Conservation (phyloP, 2,888 invertebrate species). For the Luffia ferchaultella region DNA sequence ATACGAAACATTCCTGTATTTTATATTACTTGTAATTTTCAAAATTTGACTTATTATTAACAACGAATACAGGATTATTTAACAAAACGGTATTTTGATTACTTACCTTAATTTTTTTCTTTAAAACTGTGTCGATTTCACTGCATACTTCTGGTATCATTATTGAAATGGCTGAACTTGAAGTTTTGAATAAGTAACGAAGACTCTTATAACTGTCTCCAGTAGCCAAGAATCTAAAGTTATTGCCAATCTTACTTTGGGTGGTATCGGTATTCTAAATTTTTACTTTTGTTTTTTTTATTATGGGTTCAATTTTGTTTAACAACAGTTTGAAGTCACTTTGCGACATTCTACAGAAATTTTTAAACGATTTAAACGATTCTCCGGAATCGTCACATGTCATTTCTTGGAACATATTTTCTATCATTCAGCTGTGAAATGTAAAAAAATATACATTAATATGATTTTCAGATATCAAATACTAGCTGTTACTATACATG, state of each 20-base stretch:
- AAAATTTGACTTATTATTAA: too few species aligned
- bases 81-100: too few species aligned
- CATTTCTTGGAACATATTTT: constrained; percentile 1
- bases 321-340: constrained; percentile 7
- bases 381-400: background rate
- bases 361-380: too few species aligned
- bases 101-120: constrained; percentile 5
- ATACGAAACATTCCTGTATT: too few species aligned
- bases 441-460: background rate
- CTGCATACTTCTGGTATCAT: constrained; percentile 4
- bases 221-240: constrained; percentile 8
- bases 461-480: background rate
- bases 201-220: constrained; percentile 5
- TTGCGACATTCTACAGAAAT: constrained; percentile 7
- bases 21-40: too few species aligned
- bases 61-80: too few species aligned
- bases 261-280: constrained; percentile 7
- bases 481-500: background rate
- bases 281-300: constrained; percentile 8
- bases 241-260: constrained; percentile 9
- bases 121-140: constrained; percentile 1
- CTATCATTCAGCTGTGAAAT: background rate
- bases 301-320: constrained; percentile 8
- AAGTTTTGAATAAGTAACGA: constrained; percentile 6
- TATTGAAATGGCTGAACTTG: constrained; percentile 3